These are phyloP conservation scores for Orientallactaga sibirica DNA, from an alignment of 2,797 vertebrate species.

Conservation along the genomic window DNA sequence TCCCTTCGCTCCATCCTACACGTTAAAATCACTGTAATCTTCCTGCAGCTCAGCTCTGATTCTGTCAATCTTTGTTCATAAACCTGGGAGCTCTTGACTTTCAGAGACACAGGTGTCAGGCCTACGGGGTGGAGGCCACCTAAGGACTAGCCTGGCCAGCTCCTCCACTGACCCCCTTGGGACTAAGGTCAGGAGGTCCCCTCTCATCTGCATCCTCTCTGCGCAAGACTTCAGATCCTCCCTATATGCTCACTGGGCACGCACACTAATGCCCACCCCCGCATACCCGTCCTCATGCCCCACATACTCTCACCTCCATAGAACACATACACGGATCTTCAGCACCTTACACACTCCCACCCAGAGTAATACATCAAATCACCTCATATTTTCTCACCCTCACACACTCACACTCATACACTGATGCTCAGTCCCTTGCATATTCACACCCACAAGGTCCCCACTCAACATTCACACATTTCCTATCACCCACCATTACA, in stretches of 20 bases:
- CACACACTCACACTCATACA: no score
- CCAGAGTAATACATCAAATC: neutral
- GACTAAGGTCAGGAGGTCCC: neutral
- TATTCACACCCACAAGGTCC: no score
- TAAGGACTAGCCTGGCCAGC: accelerated
- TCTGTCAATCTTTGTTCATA: slow-evolving; percentile 45
- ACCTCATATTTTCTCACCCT: no score
- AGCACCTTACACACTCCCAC: neutral
- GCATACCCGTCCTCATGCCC: no score
- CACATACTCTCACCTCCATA: neutral
- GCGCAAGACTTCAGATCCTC: no score
- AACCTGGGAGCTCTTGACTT: slow-evolving; percentile 5
- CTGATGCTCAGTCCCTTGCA: neutral
- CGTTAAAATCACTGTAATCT: slow-evolving; percentile 60
- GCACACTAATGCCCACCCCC: accelerated
- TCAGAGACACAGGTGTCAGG: neutral
- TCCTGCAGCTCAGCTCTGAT: slow-evolving; percentile 56
- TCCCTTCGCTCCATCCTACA: slow-evolving; percentile 57
- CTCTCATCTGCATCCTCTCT: neutral
- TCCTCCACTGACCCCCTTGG: no score
- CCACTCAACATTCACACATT: neutral
- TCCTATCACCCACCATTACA: neutral
- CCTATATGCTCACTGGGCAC: no score
- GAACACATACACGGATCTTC: no score
- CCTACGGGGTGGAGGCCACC: neutral